phyloP scores from a whole-genome alignment of 2,888 invertebrate genomes.

The Epinotia demarniana region DNA sequence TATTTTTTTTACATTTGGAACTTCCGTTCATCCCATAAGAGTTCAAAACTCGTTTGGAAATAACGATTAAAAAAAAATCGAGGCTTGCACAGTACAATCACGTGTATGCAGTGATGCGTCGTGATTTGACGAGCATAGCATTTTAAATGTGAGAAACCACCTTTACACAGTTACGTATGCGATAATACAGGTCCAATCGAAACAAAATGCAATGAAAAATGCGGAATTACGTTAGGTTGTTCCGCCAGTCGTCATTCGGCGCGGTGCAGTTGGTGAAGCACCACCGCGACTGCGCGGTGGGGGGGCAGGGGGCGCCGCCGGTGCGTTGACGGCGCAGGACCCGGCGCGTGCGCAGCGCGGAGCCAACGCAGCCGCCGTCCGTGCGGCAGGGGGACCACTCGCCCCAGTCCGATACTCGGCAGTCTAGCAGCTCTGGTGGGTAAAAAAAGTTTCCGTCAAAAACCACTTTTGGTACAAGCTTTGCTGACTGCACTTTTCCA shows the following conservation, averaged over 20 bases:
- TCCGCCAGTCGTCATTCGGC: constrained; percentile 69
- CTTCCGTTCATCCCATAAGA: not conserved
- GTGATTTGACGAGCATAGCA: too few species aligned
- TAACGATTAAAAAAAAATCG: too few species aligned
- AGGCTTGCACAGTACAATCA: too few species aligned
- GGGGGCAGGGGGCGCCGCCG: constrained; percentile 93
- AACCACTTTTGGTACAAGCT: too few species aligned
- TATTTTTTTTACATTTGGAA: not conserved
- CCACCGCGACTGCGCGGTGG: constrained; percentile 94
- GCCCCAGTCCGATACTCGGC: constrained; percentile 94
- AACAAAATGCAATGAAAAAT: constrained; percentile 13
- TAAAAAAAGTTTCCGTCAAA: not conserved
- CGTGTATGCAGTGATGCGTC: too few species aligned
- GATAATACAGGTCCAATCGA: not conserved
- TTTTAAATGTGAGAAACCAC: too few species aligned
- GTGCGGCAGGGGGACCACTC: constrained; percentile 95
- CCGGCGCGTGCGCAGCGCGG: constrained; percentile 91
- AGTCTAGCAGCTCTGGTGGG: constrained; percentile 87
- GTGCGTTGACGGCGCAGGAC: constrained; percentile 90
- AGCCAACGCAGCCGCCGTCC: constrained; percentile 96
- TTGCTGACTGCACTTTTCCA: too few species aligned
- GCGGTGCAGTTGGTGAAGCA: constrained; percentile 88
- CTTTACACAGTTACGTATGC: not conserved
- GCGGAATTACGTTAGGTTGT: constrained; percentile 74
- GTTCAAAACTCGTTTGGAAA: not conserved